Evolutionary conservation across 2,113 vertebrate species (phyloP).

Genomic region (Mustela lutreola): DNA sequence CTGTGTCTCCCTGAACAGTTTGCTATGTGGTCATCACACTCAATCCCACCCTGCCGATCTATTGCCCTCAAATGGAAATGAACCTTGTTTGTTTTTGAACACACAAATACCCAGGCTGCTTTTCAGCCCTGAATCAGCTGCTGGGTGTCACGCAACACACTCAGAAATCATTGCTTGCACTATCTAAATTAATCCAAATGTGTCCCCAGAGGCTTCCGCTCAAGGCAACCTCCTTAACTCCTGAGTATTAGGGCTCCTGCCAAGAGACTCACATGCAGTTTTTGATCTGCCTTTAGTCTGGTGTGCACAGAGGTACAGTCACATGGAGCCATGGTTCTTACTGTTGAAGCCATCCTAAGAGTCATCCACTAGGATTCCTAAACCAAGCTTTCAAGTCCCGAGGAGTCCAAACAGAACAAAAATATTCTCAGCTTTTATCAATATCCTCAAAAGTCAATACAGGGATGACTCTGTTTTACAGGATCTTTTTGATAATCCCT

Average conservation of each 20-base stretch:
- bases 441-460: neutral
- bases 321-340: neutral
- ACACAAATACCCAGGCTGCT: neutral
- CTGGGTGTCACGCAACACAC: slow-evolving; percentile 53
- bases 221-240: slow-evolving; percentile 12
- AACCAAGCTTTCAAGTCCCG: no score
- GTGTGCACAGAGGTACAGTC: accelerated
- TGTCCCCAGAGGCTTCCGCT: slow-evolving; percentile 22
- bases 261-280: neutral
- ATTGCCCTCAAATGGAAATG: neutral
- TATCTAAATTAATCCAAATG: slow-evolving; percentile 22
- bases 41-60: neutral
- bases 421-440: neutral
- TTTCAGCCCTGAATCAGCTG: neutral
- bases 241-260: neutral
- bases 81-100: neutral
- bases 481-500: neutral
- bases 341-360: neutral
- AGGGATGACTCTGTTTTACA: neutral
- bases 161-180: neutral
- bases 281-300: neutral
- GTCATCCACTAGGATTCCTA: neutral
- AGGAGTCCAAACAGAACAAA: neutral
- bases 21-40: neutral
- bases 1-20: neutral